A percentile compares a stretch with the other conserved stretches of the same genome.
Conservation (phyloP, 2,113 vertebrate species). For the Pteruthius melanotis region DNA sequence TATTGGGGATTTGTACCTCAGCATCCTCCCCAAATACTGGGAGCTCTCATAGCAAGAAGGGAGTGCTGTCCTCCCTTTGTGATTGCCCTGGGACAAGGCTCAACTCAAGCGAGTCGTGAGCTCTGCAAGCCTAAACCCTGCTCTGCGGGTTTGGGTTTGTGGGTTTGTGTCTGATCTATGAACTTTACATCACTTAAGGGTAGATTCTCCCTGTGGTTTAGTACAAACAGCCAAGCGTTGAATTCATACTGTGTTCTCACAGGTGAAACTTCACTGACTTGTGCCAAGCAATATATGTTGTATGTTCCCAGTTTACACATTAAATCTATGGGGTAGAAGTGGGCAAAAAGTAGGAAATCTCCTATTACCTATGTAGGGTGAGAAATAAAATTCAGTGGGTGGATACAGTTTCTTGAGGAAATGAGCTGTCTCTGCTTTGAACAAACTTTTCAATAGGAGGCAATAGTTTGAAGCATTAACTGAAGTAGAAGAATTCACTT, state of each 20-base stretch:
- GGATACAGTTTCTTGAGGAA: constrained; percentile 64
- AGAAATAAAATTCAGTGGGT: constrained; percentile 39
- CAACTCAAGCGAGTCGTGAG: background rate
- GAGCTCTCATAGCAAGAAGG: background rate
- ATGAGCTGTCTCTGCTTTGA: constrained; percentile 64
- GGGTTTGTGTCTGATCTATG: constrained; percentile 27
- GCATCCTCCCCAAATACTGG: background rate
- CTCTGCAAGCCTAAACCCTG: background rate
- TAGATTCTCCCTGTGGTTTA: constrained; percentile 50
- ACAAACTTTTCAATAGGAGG: constrained; percentile 40
- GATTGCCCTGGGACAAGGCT: background rate
- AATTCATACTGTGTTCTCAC: constrained; percentile 49
- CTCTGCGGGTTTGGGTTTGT: background rate
- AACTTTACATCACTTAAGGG: constrained; percentile 4
- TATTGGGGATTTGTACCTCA: background rate
- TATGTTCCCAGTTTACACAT: constrained; percentile 58
- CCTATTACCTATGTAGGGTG: constrained; percentile 48
- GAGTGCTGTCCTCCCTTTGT: background rate
- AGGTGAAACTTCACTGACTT: constrained; percentile 58
- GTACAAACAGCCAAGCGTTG: constrained; percentile 23
- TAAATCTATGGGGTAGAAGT: constrained; percentile 59
- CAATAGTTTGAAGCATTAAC: constrained; percentile 59
- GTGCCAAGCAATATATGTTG: constrained; percentile 66
- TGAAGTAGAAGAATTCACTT: constrained; percentile 54
- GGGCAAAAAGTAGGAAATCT: constrained; percentile 67